These are phyloP conservation scores for Hecatera dysodea DNA, from an alignment of 2,888 invertebrate genomes.

Conservation along the genomic window DNA sequence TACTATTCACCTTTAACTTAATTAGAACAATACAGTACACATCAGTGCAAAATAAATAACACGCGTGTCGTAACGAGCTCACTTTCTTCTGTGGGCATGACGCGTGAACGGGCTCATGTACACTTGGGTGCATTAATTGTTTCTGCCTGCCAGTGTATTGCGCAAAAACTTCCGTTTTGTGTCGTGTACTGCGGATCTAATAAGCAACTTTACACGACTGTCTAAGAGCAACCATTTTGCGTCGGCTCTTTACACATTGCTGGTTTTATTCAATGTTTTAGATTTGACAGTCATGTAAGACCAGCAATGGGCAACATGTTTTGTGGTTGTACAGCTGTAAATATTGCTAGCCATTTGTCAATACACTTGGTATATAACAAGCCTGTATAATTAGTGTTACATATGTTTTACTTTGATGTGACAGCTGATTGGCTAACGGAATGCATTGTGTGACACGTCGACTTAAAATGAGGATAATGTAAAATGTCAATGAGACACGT, in stretches of 20 bases:
- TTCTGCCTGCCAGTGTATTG: slow-evolving; percentile 75
- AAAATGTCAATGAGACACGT: slow-evolving; percentile 33
- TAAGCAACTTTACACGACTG: slow-evolving; percentile 14
- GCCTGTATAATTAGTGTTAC: slow-evolving; percentile 51
- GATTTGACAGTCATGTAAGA: accelerated
- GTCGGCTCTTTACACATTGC: neutral
- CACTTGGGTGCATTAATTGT: slow-evolving; percentile 77
- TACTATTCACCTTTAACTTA: slow-evolving; percentile 51
- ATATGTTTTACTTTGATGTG: slow-evolving; percentile 53
- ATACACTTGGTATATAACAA: slow-evolving; percentile 50
- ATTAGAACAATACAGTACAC: slow-evolving; percentile 60
- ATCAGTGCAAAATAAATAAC: slow-evolving; percentile 69
- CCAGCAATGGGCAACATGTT: slow-evolving; percentile 8
- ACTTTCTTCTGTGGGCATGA: slow-evolving; percentile 80
- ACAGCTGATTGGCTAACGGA: slow-evolving; percentile 51
- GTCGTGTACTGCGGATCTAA: slow-evolving; percentile 60
- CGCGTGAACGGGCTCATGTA: slow-evolving; percentile 79
- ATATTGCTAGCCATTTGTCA: slow-evolving; percentile 36
- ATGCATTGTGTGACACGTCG: slow-evolving; percentile 51
- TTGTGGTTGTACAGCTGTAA: neutral
- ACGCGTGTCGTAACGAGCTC: slow-evolving; percentile 75
- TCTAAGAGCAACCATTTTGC: neutral
- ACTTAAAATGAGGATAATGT: slow-evolving; percentile 22
- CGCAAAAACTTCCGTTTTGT: slow-evolving; percentile 81
- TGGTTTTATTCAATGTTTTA: neutral